Percentiles rank a stretch among this genome's conserved stretches.
phyloP scores from a whole-genome alignment of 2,113 vertebrate genomes.

The Lepidothrix coronata region DNA sequence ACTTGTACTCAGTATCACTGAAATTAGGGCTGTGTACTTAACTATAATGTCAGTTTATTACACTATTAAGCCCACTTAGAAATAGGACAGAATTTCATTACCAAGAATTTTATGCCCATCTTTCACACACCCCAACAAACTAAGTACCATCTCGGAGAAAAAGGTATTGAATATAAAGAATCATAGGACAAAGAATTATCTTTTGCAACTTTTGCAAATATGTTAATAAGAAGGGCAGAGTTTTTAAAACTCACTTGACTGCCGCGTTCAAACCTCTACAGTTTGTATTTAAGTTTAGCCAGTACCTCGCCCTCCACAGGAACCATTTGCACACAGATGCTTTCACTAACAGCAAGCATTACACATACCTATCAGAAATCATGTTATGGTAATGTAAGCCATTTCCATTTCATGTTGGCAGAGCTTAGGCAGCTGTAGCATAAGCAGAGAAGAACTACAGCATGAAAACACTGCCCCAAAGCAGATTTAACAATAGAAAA shows the following conservation, averaged over 20 bases:
- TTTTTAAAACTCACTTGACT: neutral
- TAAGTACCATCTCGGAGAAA: neutral
- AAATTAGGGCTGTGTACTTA: neutral
- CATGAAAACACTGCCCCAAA: neutral
- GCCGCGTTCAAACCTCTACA: neutral
- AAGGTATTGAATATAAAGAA: neutral
- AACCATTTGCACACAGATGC: neutral
- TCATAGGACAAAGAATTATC: neutral
- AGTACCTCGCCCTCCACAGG: neutral
- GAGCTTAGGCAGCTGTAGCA: neutral
- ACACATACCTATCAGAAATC: neutral
- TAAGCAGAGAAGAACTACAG: neutral
- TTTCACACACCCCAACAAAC: neutral
- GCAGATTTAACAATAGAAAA: neutral
- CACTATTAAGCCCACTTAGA: neutral
- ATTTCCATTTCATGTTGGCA: neutral
- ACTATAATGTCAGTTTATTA: neutral
- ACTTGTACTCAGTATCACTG: neutral
- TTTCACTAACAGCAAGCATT: neutral
- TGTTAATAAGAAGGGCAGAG: neutral
- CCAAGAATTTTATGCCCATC: neutral
- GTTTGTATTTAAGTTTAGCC: neutral
- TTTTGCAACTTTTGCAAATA: neutral
- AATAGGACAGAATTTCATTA: neutral
- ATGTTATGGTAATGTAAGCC: fast-evolving